phyloP scores from a whole-genome alignment of 1,140 invertebrate genomes.

The Megathymus violae region DNA sequence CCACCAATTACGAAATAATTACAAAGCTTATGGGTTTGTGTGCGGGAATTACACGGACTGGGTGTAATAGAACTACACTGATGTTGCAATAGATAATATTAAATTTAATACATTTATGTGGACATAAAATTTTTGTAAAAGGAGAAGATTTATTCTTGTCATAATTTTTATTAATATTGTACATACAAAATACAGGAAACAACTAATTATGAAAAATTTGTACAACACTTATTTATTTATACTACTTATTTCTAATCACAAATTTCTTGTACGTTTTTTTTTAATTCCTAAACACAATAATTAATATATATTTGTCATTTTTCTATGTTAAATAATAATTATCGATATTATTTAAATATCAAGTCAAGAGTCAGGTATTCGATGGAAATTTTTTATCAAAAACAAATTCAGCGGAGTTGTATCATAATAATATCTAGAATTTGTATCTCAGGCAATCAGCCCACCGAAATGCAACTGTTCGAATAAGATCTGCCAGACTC shows the following conservation, averaged over 20 bases:
- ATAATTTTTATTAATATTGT: no score
- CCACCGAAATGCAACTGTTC: constrained; percentile 54
- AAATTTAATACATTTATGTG: not conserved
- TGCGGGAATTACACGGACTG: constrained; percentile 25
- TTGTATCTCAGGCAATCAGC: constrained; percentile 23
- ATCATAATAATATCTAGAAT: constrained; percentile 4
- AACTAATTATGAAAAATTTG: no score
- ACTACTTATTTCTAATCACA: no score
- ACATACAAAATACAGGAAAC: no score
- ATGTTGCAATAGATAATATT: constrained; percentile 16
- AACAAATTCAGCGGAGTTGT: not conserved
- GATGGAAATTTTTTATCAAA: not conserved
- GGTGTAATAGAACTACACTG: constrained; percentile 24
- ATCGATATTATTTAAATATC: not conserved
- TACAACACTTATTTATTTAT: no score
- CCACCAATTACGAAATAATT: constrained; percentile 79
- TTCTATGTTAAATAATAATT: no score
- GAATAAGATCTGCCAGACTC: constrained; percentile 37
- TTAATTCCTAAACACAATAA: no score
- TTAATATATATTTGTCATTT: no score
- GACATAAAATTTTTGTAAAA: no score
- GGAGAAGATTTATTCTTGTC: no score
- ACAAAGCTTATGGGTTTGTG: constrained; percentile 56
- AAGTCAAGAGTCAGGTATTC: not conserved
- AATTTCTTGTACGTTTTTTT: no score